phyloP scores from a whole-genome alignment of 1,140 invertebrate genomes.

The Palaemon carinicauda region DNA sequence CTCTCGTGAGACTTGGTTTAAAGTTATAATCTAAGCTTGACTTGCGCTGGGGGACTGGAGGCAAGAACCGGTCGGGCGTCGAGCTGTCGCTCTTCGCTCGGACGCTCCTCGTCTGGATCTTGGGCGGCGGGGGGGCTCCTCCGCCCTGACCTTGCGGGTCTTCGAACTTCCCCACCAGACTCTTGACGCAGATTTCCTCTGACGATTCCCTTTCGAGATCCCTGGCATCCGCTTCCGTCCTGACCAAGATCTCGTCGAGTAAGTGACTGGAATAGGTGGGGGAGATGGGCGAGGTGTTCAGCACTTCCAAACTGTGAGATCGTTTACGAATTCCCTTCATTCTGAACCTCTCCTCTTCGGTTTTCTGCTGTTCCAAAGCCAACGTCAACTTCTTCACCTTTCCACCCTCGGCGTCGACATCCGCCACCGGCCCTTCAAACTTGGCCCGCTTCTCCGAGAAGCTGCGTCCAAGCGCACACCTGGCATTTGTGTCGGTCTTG shows the following conservation, averaged over 20 bases:
- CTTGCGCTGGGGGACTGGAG: constrained; percentile 59
- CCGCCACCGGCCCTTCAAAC: constrained; percentile 40
- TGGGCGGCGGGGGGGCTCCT: too few species aligned
- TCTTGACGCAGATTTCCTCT: constrained; percentile 58
- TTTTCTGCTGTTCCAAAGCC: constrained; percentile 60
- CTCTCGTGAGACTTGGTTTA: constrained; percentile 38
- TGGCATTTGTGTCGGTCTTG: constrained; percentile 43
- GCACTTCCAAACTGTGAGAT: constrained; percentile 57
- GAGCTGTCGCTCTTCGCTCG: constrained; percentile 53
- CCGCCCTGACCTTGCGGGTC: constrained; percentile 23
- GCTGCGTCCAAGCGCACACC: constrained; percentile 38
- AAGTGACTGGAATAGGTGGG: constrained; percentile 20
- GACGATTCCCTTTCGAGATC: constrained; percentile 24
- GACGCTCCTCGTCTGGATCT: constrained; percentile 36
- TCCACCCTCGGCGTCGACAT: constrained; percentile 56
- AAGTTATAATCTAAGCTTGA: constrained; percentile 57
- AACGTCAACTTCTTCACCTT: constrained; percentile 62
- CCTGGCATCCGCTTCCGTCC: constrained; percentile 25
- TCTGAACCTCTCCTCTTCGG: constrained; percentile 34
- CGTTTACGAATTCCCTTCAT: constrained; percentile 44
- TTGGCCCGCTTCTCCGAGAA: constrained; percentile 58
- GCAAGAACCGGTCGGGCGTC: constrained; percentile 50
- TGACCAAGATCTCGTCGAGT: constrained; percentile 40
- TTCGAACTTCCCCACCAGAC: constrained; percentile 56
- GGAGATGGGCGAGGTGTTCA: constrained; percentile 57